phyloP scores from a whole-genome alignment of 2,888 invertebrate genomes.

The Aquatica leii region DNA sequence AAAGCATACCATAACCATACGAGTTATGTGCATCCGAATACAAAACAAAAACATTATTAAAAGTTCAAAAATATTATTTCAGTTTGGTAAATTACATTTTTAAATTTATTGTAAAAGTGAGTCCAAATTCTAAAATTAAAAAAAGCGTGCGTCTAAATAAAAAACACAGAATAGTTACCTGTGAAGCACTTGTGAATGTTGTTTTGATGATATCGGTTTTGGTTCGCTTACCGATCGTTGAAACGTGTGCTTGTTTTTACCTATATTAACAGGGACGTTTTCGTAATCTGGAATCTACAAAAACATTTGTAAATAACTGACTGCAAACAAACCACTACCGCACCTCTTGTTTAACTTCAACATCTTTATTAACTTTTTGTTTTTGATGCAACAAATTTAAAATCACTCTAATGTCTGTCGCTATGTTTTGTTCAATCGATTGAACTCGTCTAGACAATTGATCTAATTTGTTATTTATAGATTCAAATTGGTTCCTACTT shows the following conservation, averaged over 20 bases:
- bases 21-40: too few relatives aligned
- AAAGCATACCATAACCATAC: too few relatives aligned
- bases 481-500: conserved; percentile 60
- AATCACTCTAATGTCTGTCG: conserved; percentile 77
- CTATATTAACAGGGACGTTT: conserved; percentile 54
- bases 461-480: conserved; percentile 73
- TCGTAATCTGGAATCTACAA: conserved; percentile 58
- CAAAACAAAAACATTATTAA: too few relatives aligned
- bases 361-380: conserved; percentile 37
- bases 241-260: conserved; percentile 55
- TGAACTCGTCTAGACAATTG: conserved; percentile 74
- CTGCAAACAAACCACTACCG: background rate
- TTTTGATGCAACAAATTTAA: conserved; percentile 58
- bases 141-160: too few relatives aligned
- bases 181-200: conserved; percentile 59
- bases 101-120: too few relatives aligned
- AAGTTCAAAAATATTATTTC: too few relatives aligned
- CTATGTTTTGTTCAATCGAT: conserved; percentile 76
- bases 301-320: background rate
- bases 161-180: too few relatives aligned
- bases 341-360: conserved; percentile 29
- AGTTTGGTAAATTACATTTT: too few relatives aligned
- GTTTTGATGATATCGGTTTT: conserved; percentile 58
- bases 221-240: conserved; percentile 61
- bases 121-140: too few relatives aligned